Evolutionary conservation across 2,888 invertebrate genomes (phyloP), one percentile per base, ranked within the genome.

Genomic region (Eretmocerus hayati): DNA sequence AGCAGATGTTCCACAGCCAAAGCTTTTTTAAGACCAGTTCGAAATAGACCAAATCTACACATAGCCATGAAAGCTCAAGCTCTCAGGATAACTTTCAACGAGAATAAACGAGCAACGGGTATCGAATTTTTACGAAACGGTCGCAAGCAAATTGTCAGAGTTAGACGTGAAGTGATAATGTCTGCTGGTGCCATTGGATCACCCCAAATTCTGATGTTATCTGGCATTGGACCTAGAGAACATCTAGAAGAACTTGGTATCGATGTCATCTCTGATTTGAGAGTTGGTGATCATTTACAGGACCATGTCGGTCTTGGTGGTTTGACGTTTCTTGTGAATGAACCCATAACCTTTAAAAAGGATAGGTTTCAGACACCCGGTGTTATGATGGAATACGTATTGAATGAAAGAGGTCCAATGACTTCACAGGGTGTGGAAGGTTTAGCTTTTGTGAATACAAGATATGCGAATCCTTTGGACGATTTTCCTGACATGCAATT

Each of bases 181-280:
- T 87, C 90, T 2, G 88, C 92, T 0, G 95, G 95, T 1, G 83
- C 94, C 1, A 81, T 96, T 31, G 86, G 88, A 44, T 84, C 88
- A 3, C 93, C 95, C 0, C 92, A 95, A 61, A 65, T 96, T 18
- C 76, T 96, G 56, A 90, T 94, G 91, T 67, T 95, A 8, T 91
- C 90, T 45, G 95, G 95, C 0, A 80, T 93, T 19, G 90, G 90
- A 0, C 90, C 89, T 0, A 78, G 78, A 3, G 85, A 87, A 13
- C 88, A 90, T 63, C 72, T 90, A 4, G 72, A 77, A 48, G 79
- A 84, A 49, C 78, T 84, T 54, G 80, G 77, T 5, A 88, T 92
- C 53, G 85, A 86, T 0, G 78, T 90, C 0, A 61, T 89, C 8
- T 80, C 83, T 2, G 82, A 90, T 67, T 68, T 88, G 1, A 84